Evolutionary conservation across 2,113 vertebrate species (phyloP), one percentile per base, ranked within the genome.

Genomic region (Kobus ellipsiprymnus): DNA sequence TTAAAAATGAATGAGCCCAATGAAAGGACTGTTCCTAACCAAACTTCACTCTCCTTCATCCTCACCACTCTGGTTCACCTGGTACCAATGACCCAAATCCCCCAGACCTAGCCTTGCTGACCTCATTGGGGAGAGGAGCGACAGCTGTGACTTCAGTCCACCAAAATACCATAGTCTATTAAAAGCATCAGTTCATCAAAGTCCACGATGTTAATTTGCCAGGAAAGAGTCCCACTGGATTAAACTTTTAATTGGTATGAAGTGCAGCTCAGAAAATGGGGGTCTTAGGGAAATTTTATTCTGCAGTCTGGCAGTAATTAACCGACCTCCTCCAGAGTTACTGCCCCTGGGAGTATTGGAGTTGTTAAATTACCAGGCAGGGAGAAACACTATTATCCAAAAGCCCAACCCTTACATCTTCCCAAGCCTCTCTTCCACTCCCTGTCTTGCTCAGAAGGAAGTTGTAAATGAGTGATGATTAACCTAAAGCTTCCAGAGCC

Each of bases 101-200:
- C 30, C 44, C 21, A 29, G 13, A 27, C 88, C n/a, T 25, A 23
- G 13, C 57, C 54, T 71, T 14, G 2, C 14, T 84, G 25, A 87
- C 57, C 59, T 94, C 16, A 44, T 7, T 60, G 83, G 82, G 27
- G 48, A 92, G 59, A 77, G n/a, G 40, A 92, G 57, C 93, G 97
- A 93, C 87, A 95, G 80, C 95, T 97, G 92, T 98, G 97, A 98
- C 97, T 90, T 91, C 96, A 98, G 96, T 97, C 94, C 83, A 98
- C 96, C 92, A 93, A 98, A 98, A 98, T 97, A 97, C 92, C 90
- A 97, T 81, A 97, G 97, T 97, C 98, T 98, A 98, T 98, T 99
- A 98, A 99, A 98, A 98, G 95, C 95, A 97, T 97, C 98, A 96
- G 97, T 98, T 98, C 98, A 98, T 99, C 98, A 98, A 98, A 98